Percentiles rank a stretch among this genome's conserved stretches.
phyloP scores from a whole-genome alignment of 1,140 invertebrate genomes.

The Leptinotarsa texana region DNA sequence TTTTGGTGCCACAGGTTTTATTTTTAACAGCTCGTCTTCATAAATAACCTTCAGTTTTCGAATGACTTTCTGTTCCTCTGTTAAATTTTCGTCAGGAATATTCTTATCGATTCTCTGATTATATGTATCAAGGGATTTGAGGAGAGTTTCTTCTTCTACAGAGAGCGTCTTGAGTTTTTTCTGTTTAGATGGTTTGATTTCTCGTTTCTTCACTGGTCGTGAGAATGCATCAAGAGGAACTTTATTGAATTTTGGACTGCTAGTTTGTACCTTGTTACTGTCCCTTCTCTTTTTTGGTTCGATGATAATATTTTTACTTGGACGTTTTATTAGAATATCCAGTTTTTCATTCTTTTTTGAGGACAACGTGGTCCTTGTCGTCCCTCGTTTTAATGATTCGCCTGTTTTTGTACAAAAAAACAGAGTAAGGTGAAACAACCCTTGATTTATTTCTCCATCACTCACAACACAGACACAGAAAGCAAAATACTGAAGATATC shows the following conservation, averaged over 20 bases:
- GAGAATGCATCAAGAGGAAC: constrained; percentile 2
- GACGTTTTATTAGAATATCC: constrained; percentile 14
- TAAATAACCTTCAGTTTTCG: constrained; percentile 47
- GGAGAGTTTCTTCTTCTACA: constrained; percentile 43
- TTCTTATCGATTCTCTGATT: constrained; percentile 47
- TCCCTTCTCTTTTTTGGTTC: constrained; percentile 15
- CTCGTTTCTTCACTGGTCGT: constrained; percentile 30
- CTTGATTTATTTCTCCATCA: neutral
- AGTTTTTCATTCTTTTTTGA: constrained; percentile 4
- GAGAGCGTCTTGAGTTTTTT: constrained; percentile 40
- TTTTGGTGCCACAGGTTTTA: constrained; percentile 45
- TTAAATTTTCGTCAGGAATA: constrained; percentile 42
- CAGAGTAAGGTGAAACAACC: neutral
- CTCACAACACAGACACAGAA: constrained; percentile 17
- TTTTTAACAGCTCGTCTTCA: constrained; percentile 39
- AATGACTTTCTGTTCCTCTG: constrained; percentile 44
- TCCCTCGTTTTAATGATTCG: neutral
- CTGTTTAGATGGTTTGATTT: constrained; percentile 24
- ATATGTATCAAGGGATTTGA: constrained; percentile 41
- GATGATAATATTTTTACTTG: constrained; percentile 1
- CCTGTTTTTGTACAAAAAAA: constrained; percentile 1
- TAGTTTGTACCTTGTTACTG: neutral
- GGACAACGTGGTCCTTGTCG: neutral
- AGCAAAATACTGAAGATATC: constrained; percentile 3
- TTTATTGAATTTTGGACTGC: constrained; percentile 29